Conservation (phyloP, 2,888 invertebrate genomes). For the Aphrophora alni region DNA sequence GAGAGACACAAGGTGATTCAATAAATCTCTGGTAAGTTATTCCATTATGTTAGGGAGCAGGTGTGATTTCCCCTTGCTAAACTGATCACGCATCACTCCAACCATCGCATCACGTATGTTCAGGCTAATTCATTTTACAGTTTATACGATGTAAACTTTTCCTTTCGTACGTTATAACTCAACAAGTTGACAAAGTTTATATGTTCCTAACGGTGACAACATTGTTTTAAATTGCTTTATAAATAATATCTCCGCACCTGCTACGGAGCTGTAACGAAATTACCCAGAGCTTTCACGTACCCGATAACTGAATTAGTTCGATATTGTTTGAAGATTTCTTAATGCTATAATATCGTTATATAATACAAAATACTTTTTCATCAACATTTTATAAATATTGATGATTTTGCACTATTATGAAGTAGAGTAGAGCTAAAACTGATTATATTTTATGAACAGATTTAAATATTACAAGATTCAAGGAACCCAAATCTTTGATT, state of each 20-base stretch:
- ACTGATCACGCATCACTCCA: neutral
- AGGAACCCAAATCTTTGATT: too few relatives aligned
- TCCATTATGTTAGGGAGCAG: neutral
- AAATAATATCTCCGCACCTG: neutral
- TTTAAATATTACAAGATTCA: too few relatives aligned
- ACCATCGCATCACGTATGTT: neutral
- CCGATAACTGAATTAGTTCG: too few relatives aligned
- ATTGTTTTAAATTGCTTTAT: conserved; percentile 3
- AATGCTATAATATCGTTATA: too few relatives aligned
- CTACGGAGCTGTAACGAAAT: neutral
- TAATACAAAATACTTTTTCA: too few relatives aligned
- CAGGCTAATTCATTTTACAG: conserved; percentile 14
- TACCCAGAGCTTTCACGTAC: too few relatives aligned
- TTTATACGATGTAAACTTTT: neutral
- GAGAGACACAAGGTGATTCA: conserved; percentile 8
- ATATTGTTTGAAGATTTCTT: too few relatives aligned
- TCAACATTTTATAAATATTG: too few relatives aligned
- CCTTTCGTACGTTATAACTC: conserved; percentile 17
- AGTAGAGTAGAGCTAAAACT: too few relatives aligned
- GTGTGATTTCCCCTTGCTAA: neutral
- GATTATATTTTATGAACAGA: too few relatives aligned
- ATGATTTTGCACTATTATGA: too few relatives aligned
- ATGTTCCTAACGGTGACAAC: neutral
- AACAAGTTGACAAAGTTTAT: conserved; percentile 1
- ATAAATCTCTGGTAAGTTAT: conserved; percentile 30